Evolutionary conservation across 35 echinoderm and acorn worm genomes (phyloP).

Genomic region (Hemicentrotus pulcherrimus): DNA sequence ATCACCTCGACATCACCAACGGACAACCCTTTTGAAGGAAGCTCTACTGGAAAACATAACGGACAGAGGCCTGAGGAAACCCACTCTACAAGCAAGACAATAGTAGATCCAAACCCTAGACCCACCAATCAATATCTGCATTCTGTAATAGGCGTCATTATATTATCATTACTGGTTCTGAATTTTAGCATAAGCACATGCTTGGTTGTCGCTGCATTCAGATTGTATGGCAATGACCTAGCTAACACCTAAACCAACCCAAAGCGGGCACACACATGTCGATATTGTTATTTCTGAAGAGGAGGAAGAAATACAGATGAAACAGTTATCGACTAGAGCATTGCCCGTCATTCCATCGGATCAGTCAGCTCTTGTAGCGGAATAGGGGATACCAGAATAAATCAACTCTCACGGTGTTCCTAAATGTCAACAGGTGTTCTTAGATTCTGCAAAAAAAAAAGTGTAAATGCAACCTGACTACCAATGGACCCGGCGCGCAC

Average conservation of each 20-base stretch:
- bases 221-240: not conserved
- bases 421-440: not conserved
- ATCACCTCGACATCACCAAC: not conserved
- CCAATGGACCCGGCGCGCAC: not conserved
- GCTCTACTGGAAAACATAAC: no score
- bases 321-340: not conserved
- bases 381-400: not conserved
- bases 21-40: no score
- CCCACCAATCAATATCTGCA: no score
- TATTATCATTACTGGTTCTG: not conserved
- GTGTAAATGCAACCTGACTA: not conserved
- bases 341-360: not conserved
- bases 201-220: not conserved
- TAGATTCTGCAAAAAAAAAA: not conserved
- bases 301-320: not conserved
- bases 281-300: not conserved
- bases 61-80: no score
- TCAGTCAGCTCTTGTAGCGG: no score
- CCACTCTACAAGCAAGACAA: no score
- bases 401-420: no score
- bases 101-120: no score
- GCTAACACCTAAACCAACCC: not conserved
- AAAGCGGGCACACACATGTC: not conserved
- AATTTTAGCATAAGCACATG: not conserved
- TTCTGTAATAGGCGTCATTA: no score